phyloP scores from a whole-genome alignment of 2,113 vertebrate species.

The Acinonyx jubatus region DNA sequence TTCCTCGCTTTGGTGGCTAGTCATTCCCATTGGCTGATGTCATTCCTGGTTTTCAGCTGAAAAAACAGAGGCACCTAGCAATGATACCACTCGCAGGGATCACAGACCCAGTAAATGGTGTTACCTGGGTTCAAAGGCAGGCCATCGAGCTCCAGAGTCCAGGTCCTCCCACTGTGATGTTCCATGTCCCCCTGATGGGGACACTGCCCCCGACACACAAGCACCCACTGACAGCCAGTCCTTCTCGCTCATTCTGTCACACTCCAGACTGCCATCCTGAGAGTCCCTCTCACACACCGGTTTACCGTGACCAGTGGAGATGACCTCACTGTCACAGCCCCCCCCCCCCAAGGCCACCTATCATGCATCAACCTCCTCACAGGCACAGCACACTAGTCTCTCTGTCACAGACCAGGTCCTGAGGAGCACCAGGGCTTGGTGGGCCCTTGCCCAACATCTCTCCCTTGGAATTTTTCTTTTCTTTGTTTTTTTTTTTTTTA shows the following conservation, averaged over 20 bases:
- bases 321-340: no score
- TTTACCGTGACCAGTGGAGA: not conserved
- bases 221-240: not conserved
- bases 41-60: not conserved
- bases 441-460: not conserved
- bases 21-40: not conserved
- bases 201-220: not conserved
- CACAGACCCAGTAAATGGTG: not conserved
- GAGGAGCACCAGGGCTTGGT: not conserved
- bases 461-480: not conserved
- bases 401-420: not conserved
- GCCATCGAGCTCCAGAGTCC: not conserved
- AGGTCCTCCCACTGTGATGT: not conserved
- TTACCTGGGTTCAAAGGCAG: not conserved
- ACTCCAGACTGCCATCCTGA: not conserved
- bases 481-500: no score
- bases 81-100: not conserved
- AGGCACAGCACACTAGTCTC: not conserved
- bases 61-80: not conserved
- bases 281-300: not conserved
- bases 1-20: not conserved
- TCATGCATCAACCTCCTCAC: not conserved
- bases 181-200: not conserved
- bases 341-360: not conserved
- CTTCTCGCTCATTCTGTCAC: not conserved